These are phyloP conservation scores for Mohoua ochrocephala DNA, from an alignment of 2,113 vertebrate genomes.

Conservation along the genomic window DNA sequence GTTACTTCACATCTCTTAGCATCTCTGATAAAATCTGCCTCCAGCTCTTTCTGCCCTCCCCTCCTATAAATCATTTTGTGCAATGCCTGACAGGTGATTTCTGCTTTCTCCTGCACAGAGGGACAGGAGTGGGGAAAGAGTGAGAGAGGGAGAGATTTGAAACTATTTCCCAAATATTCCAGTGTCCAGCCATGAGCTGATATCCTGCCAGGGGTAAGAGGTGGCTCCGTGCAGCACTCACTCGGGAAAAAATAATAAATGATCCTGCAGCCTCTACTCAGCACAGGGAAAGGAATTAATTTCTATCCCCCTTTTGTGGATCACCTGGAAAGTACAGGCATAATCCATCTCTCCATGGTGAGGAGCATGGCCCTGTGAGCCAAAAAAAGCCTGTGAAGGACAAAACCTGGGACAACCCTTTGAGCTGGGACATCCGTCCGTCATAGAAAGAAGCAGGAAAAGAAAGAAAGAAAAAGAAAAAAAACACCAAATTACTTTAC, in stretches of 20 bases:
- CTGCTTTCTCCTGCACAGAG: background rate
- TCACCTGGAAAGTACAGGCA: background rate
- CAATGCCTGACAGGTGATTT: background rate
- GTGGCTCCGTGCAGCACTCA: fast-evolving
- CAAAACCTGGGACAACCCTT: background rate
- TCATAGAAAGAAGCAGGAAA: background rate
- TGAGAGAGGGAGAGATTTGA: background rate
- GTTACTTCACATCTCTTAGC: background rate
- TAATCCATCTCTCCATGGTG: background rate
- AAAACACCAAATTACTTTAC: background rate
- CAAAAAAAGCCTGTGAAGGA: background rate
- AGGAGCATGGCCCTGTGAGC: background rate
- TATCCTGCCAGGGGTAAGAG: background rate
- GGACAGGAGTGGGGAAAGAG: background rate
- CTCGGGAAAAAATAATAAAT: background rate
- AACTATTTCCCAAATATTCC: background rate
- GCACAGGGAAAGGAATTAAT: background rate
- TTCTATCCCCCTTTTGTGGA: background rate
- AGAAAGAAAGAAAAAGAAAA: background rate
- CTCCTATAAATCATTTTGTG: background rate
- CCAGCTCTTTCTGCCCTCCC: background rate
- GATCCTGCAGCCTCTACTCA: background rate
- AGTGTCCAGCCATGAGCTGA: background rate
- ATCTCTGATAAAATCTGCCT: background rate
- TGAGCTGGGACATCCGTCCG: fast-evolving